Evolutionary conservation across 1,140 invertebrate genomes (phyloP).

Genomic region (Pemphigus obesinymphae): DNA sequence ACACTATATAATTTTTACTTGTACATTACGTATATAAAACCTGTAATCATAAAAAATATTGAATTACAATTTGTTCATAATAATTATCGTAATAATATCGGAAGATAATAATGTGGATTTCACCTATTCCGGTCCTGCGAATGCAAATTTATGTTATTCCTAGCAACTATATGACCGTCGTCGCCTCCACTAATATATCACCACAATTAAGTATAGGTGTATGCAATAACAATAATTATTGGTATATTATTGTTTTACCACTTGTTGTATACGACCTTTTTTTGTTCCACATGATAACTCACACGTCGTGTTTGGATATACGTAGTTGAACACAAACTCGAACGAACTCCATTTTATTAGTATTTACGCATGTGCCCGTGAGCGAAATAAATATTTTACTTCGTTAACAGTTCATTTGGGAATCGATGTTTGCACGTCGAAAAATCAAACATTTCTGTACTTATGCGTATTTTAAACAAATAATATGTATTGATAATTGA

Average conservation of each 20-base stretch:
- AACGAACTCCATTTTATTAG: neutral
- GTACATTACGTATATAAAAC: no score
- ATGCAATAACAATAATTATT: neutral
- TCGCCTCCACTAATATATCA: neutral
- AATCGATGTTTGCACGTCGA: neutral
- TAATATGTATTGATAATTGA: no score
- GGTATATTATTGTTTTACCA: neutral
- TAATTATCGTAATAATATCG: no score
- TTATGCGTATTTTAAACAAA: no score
- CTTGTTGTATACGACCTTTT: neutral
- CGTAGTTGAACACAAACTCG: neutral
- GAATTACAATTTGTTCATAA: no score
- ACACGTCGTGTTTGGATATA: neutral
- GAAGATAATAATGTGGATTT: no score
- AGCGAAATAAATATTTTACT: neutral
- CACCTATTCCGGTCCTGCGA: neutral
- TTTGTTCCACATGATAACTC: neutral
- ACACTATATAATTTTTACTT: no score
- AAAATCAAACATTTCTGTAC: neutral
- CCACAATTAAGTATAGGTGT: neutral
- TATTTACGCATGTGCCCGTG: conserved; percentile 13
- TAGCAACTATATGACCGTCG: neutral
- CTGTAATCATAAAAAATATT: no score
- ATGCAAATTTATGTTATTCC: no score
- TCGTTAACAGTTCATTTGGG: neutral